Base-by-base conservation (phyloP, 1,140 invertebrate species). In the Teleopsis dalmanni region DNA sequence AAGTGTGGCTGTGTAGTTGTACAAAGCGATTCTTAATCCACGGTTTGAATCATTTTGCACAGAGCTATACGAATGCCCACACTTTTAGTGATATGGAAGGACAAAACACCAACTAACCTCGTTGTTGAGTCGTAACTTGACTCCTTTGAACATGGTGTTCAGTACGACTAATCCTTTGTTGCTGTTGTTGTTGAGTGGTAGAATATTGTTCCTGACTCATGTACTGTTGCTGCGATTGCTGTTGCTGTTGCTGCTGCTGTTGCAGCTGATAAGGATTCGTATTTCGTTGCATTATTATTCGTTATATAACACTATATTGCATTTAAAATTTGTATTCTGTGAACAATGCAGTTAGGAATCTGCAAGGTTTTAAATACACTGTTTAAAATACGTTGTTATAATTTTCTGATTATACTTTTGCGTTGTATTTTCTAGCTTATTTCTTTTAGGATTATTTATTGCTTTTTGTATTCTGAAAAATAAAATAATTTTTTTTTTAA, bases 91-190 rank as follows among this genome's bases (percentile, higher is more conserved):
- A n/a, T n/a, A n/a, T n/a, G n/a, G n/a, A n/a, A n/a, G n/a, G n/a
- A n/a, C n/a, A n/a, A n/a, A n/a, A n/a, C n/a, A n/a, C 33, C 5
- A 21, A 71, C 83, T 78, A 74, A 85, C 84, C 83, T 85, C 80
- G 79, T 75, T 85, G 82, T 69, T 87, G 84, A 67, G 81, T 83
- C 71, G 81, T 83, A 69, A 85, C 77, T 72, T 87, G 84, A 57
- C 81, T 78, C 45, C 82, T 84, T 40, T 67, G 62, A 71, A 85
- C 78, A 70, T 84, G 83, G 69, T 83, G 81, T 73, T 86, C 83
- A 53, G 81, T 84, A 60, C 80, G 78, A 66, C 78, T 79, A 59
- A 79, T 74, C 62, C 81, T 75, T 65, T 85, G 82, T 70, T 85
- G 81, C 65, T 78, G 73, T 43, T 68, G 64, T 51, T 67, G 62